Conservation (phyloP, 2,113 vertebrate genomes). For the Otocyon megalotis region DNA sequence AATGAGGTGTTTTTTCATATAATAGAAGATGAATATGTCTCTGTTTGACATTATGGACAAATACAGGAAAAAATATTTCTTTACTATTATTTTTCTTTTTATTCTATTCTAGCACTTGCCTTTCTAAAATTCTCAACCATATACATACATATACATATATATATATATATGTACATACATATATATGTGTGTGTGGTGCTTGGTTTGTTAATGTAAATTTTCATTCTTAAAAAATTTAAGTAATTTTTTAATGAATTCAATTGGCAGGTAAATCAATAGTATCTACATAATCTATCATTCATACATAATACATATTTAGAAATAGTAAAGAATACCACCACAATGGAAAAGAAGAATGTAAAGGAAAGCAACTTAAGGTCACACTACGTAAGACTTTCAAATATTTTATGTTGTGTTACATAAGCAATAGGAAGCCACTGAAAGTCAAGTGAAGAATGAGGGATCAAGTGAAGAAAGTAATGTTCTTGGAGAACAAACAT, state of each 20-base stretch:
- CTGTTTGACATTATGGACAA: constrained; percentile 30
- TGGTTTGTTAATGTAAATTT: background rate
- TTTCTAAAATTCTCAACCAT: constrained; percentile 20
- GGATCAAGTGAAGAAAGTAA: background rate
- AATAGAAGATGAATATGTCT: constrained; percentile 40
- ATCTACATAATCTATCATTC: constrained; percentile 4
- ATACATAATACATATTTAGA: background rate
- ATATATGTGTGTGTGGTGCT: background rate
- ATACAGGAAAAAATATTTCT: background rate
- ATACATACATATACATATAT: background rate
- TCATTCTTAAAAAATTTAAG: constrained; percentile 36
- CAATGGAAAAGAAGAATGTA: background rate
- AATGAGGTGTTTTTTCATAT: background rate
- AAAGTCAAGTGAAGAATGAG: constrained; percentile 2
- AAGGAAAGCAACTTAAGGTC: background rate
- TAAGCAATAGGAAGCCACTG: background rate
- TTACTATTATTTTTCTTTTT: background rate
- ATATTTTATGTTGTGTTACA: background rate
- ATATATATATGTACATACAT: background rate
- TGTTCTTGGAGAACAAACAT: background rate
- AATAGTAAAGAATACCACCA: background rate
- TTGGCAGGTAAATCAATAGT: background rate
- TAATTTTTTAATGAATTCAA: constrained; percentile 5
- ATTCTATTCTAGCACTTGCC: background rate
- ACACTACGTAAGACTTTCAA: background rate